Evolutionary conservation across 2,797 vertebrate species (phyloP).

Genomic region (Erithacus rubecula): DNA sequence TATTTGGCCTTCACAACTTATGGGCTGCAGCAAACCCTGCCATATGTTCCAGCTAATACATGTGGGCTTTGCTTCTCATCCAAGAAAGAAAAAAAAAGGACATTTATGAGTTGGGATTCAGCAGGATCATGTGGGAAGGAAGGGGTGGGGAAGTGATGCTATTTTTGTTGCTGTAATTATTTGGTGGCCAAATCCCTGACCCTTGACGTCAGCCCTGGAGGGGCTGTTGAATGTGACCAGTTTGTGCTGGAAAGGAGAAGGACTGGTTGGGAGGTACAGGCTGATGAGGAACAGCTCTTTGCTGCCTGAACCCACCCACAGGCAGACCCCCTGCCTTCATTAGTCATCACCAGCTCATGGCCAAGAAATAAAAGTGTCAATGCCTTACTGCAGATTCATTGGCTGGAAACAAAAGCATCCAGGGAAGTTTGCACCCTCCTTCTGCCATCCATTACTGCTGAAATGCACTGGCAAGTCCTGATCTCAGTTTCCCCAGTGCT

Average conservation of each 20-base stretch:
- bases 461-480: not conserved
- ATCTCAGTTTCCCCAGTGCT: slow-evolving; percentile 35
- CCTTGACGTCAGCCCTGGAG: slow-evolving; percentile 33
- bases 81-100: slow-evolving; percentile 20
- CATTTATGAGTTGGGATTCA: slow-evolving; percentile 29
- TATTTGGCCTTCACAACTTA: slow-evolving; percentile 20
- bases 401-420: slow-evolving; percentile 1
- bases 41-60: slow-evolving; percentile 47
- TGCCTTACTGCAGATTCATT: slow-evolving; percentile 4
- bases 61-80: slow-evolving; percentile 39
- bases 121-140: slow-evolving; percentile 38
- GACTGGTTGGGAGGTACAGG: not conserved
- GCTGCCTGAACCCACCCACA: slow-evolving; percentile 40
- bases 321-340: slow-evolving; percentile 30
- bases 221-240: slow-evolving; percentile 42
- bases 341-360: not conserved
- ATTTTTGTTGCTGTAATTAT: slow-evolving; percentile 51
- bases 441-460: not conserved
- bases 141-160: slow-evolving; percentile 23
- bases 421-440: not conserved
- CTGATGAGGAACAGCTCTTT: not conserved
- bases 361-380: slow-evolving; percentile 48
- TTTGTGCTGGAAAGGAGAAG: slow-evolving; percentile 8
- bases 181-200: slow-evolving; percentile 39
- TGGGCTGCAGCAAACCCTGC: slow-evolving; percentile 17